Evolutionary conservation across 2,888 invertebrate species (phyloP), one percentile per base, ranked within the genome.

Genomic region (Brachypterus glaber): DNA sequence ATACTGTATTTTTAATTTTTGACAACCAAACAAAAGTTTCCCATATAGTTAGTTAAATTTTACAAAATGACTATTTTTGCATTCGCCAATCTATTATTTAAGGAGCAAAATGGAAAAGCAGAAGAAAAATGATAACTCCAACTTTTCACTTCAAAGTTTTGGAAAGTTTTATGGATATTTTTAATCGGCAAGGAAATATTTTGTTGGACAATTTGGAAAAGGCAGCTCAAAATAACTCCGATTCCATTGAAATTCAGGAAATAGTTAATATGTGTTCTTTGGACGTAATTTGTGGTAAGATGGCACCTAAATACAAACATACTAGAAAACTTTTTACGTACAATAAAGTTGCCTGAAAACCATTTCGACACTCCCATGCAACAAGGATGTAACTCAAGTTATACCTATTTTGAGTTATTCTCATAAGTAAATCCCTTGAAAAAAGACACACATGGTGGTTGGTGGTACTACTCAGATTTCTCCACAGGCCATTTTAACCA

Each of bases 51-150:
- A 8, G 24, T n/a, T 24, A 8, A 8, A 24, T 12, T 12, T 26
- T 26, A 4, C 13, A 3, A 3, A n/a, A 8, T 31, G 16, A 17
- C 13, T 11, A 31, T 31, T n/a, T 12, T 5, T 15, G 7, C 14
- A 13, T 14, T 31, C 15, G 16, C 11, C 7, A 31, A 31, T 4
- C 4, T 14, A 4, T 21, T 27, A 11, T 27, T 27, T 15, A 35
- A 56, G 57, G 52, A 3, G n/a, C 29, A 15, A 57, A 57, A 49
- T 58, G 58, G 58, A 53, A 43, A 35, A 35, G 27, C 3, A 49
- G 56, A 21, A 43, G 58, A 21, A 58, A 55, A 48, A 50, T 58
- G 48, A 53, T 57, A 11, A 58, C 58, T 1, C 53, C 58, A 17
- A 52, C 56, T 4, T 56, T 58, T 32, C 57, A 58, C 39, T 58